phyloP scores from a whole-genome alignment of 2,797 vertebrate genomes.

The Myripristis jacobus region DNA sequence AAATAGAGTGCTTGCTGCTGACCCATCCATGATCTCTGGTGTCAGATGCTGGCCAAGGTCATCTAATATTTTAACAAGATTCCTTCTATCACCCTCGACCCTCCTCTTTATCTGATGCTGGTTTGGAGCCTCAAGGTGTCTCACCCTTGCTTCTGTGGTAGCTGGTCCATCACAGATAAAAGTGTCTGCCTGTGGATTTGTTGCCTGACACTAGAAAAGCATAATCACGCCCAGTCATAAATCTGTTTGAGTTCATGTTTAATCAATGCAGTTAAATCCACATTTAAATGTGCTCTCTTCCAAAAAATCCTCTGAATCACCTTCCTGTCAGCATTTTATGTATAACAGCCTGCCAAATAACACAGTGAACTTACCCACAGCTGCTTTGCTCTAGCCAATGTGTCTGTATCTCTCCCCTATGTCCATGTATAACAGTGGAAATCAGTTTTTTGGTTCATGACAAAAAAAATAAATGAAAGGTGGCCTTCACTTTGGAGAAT shows the following conservation, averaged over 20 bases:
- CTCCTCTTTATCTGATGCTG: constrained; percentile 74
- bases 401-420: not conserved
- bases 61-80: constrained; percentile 87
- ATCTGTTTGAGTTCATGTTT: constrained; percentile 69
- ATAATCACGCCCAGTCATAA: constrained; percentile 64
- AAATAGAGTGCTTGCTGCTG: constrained; percentile 83
- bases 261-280: constrained; percentile 78
- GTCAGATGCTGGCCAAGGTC: constrained; percentile 84
- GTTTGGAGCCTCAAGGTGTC: constrained; percentile 76
- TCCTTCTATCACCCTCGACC: constrained; percentile 59
- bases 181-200: constrained; percentile 72
- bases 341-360: constrained; percentile 44
- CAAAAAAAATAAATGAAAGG: constrained; percentile 4
- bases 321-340: constrained; percentile 55
- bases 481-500: not conserved
- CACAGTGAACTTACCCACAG: not conserved
- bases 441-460: not conserved
- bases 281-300: constrained; percentile 71
- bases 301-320: constrained; percentile 73
- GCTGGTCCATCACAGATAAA: constrained; percentile 70
- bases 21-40: constrained; percentile 81
- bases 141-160: constrained; percentile 62
- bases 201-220: constrained; percentile 65
- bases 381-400: constrained; percentile 5
- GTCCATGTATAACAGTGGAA: not conserved